Evolutionary conservation across 1,140 invertebrate species (phyloP).

Genomic region (Meloidogyne floridensis): DNA sequence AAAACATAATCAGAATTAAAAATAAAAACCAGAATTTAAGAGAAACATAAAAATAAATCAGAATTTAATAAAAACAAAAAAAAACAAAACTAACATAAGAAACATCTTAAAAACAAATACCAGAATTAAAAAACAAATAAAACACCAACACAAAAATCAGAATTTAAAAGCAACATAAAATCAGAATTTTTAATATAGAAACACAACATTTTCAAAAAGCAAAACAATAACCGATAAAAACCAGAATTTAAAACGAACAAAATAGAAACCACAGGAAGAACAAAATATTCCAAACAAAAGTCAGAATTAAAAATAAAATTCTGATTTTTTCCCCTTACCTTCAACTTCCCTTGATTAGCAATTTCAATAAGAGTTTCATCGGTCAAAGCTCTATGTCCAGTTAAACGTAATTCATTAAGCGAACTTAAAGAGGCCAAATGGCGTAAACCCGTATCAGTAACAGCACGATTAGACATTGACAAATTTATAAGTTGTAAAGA

Average conservation of each 20-base stretch:
- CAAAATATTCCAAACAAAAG: too few species aligned
- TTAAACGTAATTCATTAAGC: conserved; percentile 13
- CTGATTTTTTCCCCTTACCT: background rate
- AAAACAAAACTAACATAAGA: too few species aligned
- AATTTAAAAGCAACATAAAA: background rate
- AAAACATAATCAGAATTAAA: too few species aligned
- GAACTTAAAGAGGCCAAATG: background rate
- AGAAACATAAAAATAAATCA: too few species aligned
- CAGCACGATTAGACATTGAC: conserved; percentile 16
- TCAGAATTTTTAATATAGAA: background rate
- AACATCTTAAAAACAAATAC: too few species aligned
- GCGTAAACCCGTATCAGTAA: conserved; percentile 23
- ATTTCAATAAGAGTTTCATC: conserved; percentile 26
- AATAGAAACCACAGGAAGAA: too few species aligned
- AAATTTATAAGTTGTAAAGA: conserved; percentile 18
- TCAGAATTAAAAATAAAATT: too few species aligned
- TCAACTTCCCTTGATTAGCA: conserved; percentile 9
- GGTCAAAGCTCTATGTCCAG: conserved; percentile 9
- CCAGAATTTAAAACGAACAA: too few species aligned
- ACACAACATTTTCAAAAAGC: background rate
- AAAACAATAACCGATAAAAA: too few species aligned
- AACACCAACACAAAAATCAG: background rate
- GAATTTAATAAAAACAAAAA: background rate
- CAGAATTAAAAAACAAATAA: background rate
- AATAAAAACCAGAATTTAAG: too few species aligned